Percentiles rank a stretch among this genome's conserved stretches.
These are phyloP conservation scores for Setophaga coronata DNA, from an alignment of 2,113 vertebrate genomes.

Conservation along the genomic window DNA sequence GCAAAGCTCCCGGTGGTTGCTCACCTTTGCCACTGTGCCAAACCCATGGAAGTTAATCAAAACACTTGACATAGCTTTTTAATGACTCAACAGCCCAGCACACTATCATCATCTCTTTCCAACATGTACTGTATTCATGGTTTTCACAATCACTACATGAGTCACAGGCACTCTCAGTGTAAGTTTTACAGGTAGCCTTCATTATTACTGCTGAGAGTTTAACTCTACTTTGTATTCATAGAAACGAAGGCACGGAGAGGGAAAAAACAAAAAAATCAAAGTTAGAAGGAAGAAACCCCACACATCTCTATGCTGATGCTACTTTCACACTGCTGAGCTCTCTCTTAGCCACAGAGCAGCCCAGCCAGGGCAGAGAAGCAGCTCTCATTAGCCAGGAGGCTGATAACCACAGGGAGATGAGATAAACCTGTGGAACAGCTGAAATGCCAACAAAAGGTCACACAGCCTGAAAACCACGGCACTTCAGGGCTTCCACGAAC, in stretches of 20 bases:
- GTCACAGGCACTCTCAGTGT: not conserved
- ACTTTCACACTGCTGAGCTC: not conserved
- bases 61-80: not conserved
- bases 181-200: not conserved
- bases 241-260: not conserved
- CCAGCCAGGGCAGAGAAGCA: not conserved
- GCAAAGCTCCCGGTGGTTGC: not conserved
- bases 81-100: constrained; percentile 23
- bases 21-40: not conserved
- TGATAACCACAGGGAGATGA: constrained; percentile 7
- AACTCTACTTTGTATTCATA: not conserved
- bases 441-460: constrained; percentile 1
- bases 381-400: not conserved
- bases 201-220: not conserved
- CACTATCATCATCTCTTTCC: not conserved
- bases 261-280: not conserved
- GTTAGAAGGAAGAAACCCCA: not conserved
- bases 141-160: constrained; percentile 28
- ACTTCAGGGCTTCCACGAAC: not conserved
- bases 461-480: accelerated
- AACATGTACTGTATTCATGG: not conserved
- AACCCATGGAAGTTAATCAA: not conserved
- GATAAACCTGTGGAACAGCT: not conserved
- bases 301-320: not conserved
- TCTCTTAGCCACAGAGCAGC: not conserved